Base-by-base conservation (phyloP, 2,888 invertebrate genomes). In the Deladenus siricidicola region DNA sequence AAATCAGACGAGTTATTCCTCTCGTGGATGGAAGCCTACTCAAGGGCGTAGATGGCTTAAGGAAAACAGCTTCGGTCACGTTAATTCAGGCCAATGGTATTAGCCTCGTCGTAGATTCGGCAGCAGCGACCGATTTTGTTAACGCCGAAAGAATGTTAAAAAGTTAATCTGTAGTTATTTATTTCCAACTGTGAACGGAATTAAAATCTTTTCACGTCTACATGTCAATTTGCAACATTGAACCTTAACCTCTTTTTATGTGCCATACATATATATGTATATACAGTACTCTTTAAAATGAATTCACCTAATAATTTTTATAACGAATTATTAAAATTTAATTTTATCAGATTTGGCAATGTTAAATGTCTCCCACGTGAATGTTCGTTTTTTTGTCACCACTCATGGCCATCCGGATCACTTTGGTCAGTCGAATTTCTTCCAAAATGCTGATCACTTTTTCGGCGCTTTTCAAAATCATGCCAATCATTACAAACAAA, bases 361-460 rank as follows among this genome's bases (percentile, higher is more conserved):
- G 8, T 42, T 56, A 29, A 70, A 67, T 49, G 60, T 75, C 24
- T 59, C 56, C 24, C 72, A 74, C 14, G 69, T 68, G 17, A 65
- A 74, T 53, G 62, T 75, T 29, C 70, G 75, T 57, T 59, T 72
- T 24, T 70, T 70, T 29, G 66, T 75, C 34, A 71, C 70, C 17
- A 74, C 74, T 23, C 74, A 76, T 58, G 72, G 73, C 0, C 74
- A 75, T 68, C 75, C 75, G 3, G 74, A 73, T 64, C 73, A 73
- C 56, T 65, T 67, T 54, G 73, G 73, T n/a, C 65, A 50, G 50
- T 70, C 64, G 48, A 73, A 74, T 60, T 72, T 72, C 34, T 75
- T 76, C 58, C 71, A 74, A 4, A 73, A 73, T 56, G 74, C 76
- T 19, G 57, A 71, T 42, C 76, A 76, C 52, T 71, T 76, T 57